These are phyloP conservation scores for Phoxinus dragarum DNA, from an alignment of 2,797 vertebrate genomes.

Conservation along the genomic window DNA sequence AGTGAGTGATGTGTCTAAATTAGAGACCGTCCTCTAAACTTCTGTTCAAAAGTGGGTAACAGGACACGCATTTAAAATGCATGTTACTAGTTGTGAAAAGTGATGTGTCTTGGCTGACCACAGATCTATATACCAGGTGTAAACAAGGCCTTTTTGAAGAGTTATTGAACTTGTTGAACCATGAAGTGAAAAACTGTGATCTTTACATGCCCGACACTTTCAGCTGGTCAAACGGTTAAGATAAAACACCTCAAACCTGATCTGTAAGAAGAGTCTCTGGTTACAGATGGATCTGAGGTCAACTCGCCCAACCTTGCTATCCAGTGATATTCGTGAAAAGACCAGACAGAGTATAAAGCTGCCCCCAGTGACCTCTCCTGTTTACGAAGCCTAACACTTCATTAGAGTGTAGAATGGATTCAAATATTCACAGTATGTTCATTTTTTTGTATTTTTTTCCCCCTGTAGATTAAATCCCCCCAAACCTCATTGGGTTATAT, in stretches of 20 bases:
- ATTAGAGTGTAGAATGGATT: neutral
- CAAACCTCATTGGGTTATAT: neutral
- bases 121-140: slow-evolving; percentile 19
- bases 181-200: slow-evolving; percentile 14
- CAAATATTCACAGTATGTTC: neutral
- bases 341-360: slow-evolving; percentile 27
- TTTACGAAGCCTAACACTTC: slow-evolving; percentile 4
- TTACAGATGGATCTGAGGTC: slow-evolving; percentile 40
- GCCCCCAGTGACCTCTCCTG: neutral
- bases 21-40: neutral
- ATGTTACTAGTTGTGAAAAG: slow-evolving; percentile 18
- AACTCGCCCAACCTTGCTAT: slow-evolving; percentile 14
- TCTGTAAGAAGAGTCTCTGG: slow-evolving; percentile 26
- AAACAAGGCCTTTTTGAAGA: slow-evolving; percentile 44
- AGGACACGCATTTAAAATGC: neutral
- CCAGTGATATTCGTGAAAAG: slow-evolving; percentile 15
- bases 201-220: slow-evolving; percentile 31
- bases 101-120: neutral
- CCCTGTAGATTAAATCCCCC: neutral
- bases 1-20: slow-evolving; percentile 10
- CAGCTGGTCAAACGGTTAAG: slow-evolving; percentile 28
- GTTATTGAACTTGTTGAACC: slow-evolving; percentile 29
- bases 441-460: no score
- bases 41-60: slow-evolving; percentile 5
- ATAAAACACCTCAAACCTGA: slow-evolving; percentile 27